These are phyloP conservation scores for Drosophila anomalipes DNA, from an alignment of 2,888 invertebrate species.

Conservation along the genomic window DNA sequence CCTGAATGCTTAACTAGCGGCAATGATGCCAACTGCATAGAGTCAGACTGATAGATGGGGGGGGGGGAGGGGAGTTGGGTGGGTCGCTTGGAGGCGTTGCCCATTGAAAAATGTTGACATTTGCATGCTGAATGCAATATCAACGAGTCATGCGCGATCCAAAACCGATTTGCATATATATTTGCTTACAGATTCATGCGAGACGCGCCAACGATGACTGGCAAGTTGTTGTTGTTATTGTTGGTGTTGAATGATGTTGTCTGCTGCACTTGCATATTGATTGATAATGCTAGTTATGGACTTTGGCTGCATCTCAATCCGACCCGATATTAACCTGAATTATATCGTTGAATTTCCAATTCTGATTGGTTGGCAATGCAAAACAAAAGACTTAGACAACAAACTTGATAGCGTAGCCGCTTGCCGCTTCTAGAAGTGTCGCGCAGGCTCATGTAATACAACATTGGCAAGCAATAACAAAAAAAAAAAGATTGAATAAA, in stretches of 20 bases:
- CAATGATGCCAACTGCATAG: slow-evolving; percentile 36
- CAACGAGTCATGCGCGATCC: slow-evolving; percentile 67
- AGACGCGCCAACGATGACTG: slow-evolving; percentile 30
- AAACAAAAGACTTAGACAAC: slow-evolving; percentile 77
- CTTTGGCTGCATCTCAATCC: slow-evolving; percentile 21
- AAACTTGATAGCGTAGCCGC: slow-evolving; percentile 46
- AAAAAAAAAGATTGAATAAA: slow-evolving; percentile 7
- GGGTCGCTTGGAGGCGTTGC: slow-evolving; percentile 21
- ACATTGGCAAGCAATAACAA: slow-evolving; percentile 12
- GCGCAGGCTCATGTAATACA: slow-evolving; percentile 17
- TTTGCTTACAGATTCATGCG: slow-evolving; percentile 24
- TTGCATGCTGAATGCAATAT: slow-evolving; percentile 79
- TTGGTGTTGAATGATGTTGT: slow-evolving; percentile 14
- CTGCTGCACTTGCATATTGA: slow-evolving; percentile 50
- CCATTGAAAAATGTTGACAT: slow-evolving; percentile 67
- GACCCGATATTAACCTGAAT: slow-evolving; percentile 45
- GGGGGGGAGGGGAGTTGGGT: not conserved
- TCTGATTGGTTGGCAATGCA: slow-evolving; percentile 2
- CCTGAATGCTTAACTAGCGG: slow-evolving; percentile 59
- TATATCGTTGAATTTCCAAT: slow-evolving; percentile 27
- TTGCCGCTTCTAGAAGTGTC: slow-evolving; percentile 29
- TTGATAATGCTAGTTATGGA: slow-evolving; percentile 44
- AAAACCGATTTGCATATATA: slow-evolving; percentile 68
- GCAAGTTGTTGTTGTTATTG: slow-evolving; percentile 6
- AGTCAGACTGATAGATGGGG: not conserved